Evolutionary conservation across 1,140 invertebrate genomes (phyloP), one percentile per base, ranked within the genome.

Genomic region (Limonius californicus): DNA sequence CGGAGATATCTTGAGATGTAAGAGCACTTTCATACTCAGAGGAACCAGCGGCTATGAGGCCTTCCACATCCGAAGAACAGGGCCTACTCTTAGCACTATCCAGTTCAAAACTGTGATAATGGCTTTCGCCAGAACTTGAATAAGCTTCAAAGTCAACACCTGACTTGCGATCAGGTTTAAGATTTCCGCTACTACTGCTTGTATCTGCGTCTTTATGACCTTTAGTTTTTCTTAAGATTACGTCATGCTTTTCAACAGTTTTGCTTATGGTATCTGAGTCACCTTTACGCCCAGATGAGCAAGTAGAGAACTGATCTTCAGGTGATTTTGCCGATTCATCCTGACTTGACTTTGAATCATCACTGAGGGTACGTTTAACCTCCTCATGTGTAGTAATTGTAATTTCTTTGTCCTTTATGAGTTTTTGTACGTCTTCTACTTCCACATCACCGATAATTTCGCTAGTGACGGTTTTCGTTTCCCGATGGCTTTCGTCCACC

Each of bases 21-120:
- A 89, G 73, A 16, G 92, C 92, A 6, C 91, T 94, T 73, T 95
- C 92, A 75, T 95, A 96, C 72, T 96, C 94, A 2, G 91, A 93
- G 2, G 87, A 84, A 67, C 87, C 79, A 57, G 83, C 79, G 60
- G 83, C 79, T 72, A 86, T 73, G 70, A 87, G 75, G 4, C 87
- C 86, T 71, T 95, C 92, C n/a, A 94, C 77, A 75, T 95, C 92
- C 0, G 91, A 93, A 1, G 92, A 95, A 59, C 89, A 85, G 0
- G 92, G 92, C 70, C 93, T 82, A 76, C 91, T 91, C 21, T 81
- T 80, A 14, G 79, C 82, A 54, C 81, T 85, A 59, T 89, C 85
- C 27, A 88, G 87, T 70, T 94, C 92, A 75, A 91, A 92, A 57
- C 91, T 94, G 62, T 92, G 90, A 75, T 94, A 94, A 68, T 90